Base-by-base conservation (phyloP, 1,140 invertebrate species). In the Drosophila nannoptera region DNA sequence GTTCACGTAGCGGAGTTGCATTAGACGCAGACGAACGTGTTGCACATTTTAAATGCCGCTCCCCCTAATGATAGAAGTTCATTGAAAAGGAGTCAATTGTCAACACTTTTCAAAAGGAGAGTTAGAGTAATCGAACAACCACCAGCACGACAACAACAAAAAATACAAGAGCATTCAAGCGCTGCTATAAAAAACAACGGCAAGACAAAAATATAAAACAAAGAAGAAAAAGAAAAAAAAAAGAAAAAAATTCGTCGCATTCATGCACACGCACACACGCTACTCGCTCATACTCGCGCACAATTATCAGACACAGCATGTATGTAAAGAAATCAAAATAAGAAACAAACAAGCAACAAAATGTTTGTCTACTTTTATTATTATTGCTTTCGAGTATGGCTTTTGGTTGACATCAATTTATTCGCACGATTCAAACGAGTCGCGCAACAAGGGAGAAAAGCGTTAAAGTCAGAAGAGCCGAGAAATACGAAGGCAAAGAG, bases 221-320 rank as follows among this genome's bases (percentile, higher is more conserved):
- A 74, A 81, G 54, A 77, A n/a, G n/a, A 22, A 22, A 22, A 22
- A 22, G 3, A 22, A 22, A 22, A 3, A 55, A 76, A 68, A 63
- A 61, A 58, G 71, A 71, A 77, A 82, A 71, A 83, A 78, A 82
- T 77, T 82, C 78, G 76, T 68, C 45, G 16, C 32, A 50, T 42
- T 45, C 43, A 43, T 7, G 43, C 45, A 50, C 4, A 43, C n/a
- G 36, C 16, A 59, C n/a, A 35, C 35, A 48, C 16, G n/a, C n/a
- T n/a, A 11, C 6, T 38, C 11, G n/a, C 16, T 5, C 48, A 53
- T 61, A 46, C 32, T 42, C 45, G 45, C 63, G 66, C 49, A 82
- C 78, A 82, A 83, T 82, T 83, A 78, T 82, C 60, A 65, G 73
- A 54, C 59, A 50, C 38, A 68, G 62, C 48, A 66, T 73, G 54